Base-by-base conservation (phyloP, 2,888 invertebrate genomes). In the Drosophila longiperda region DNA sequence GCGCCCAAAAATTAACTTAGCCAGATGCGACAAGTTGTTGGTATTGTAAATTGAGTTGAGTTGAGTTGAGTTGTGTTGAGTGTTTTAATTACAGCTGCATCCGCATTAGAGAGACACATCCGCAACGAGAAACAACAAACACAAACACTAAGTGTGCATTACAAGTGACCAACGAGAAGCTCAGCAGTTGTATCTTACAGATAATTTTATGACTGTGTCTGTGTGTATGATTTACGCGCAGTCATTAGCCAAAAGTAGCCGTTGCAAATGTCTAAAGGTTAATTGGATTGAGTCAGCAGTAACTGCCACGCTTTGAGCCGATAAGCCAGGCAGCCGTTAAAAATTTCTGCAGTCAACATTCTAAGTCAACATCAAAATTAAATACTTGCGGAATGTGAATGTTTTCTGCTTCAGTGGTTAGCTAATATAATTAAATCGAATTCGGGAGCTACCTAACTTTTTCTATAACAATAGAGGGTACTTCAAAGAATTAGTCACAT, bases 231-330 rank as follows among this genome's bases (percentile, higher is more conserved):
- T 84, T 87, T 84, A 84, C 87, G 82, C 87, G 72, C 78, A 62
- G 76, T 75, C 87, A 84, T 84, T 84, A 84, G 85, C 81, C 80
- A 85, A 75, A 79, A 83, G 83, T 65, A 57, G 78, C 73, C 77
- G 78, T 83, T 82, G 86, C 78, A 71, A 88, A 85, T 85, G 85
- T 88, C 88, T 78, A 71, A 85, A 85, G 85, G 85, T 85, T 85
- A 85, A 85, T 85, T 85, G 85, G 85, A 85, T 85, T 85, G 85
- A 81, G 88, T 86, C 88, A 79, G 76, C 82, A 78, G 26, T 20
- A 40, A 48, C 40, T 53, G 45, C 26, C 17, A 42, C 36, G 38
- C 12, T 29, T 38, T 29, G 34, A 29, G 26, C 38, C 73, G 55
- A 53, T 68, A 66, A 78, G 73, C 20, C 62, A 65, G 64, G 40